Base-by-base conservation (phyloP, 2,888 invertebrate species). In the Pseudococcus jackbeardsleyi region DNA sequence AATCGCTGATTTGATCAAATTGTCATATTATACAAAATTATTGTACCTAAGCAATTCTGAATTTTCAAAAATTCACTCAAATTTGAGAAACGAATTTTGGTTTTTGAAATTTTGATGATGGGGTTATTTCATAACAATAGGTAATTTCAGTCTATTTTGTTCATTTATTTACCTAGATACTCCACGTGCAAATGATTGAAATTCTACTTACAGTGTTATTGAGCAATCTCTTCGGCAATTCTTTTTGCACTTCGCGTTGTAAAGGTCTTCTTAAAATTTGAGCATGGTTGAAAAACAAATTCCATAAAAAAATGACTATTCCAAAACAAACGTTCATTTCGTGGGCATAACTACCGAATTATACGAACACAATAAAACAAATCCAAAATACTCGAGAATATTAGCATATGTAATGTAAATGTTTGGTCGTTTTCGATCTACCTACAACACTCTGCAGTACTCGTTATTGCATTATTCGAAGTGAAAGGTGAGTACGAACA, bases 221-320 rank as follows among this genome's bases (percentile, higher is more conserved):
- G 3, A 88, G 46, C 12, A 79, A 5, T 19, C 54, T 82, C 17
- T n/a, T 19, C 1, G 79, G 54, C 9, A 82, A 8, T 22, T 79
- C 54, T 17, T 79, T 54, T n/a, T 33, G 33, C 7, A 79, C 54
- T 26, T 88, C 88, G 5, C 88, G 77, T 54, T 88, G 88, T 22
- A 88, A 88, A 26, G 88, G 88, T 39, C 88, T 77, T 39, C 88
- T 79, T 8, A 88, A n/a, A 19, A 88, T 17, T 42, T 88, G 88
- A 48, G 50, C 82, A n/a, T 54, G 79, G 79, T 9, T 54, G 48
- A 88, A 39, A 9, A 88, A n/a, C n/a, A 79, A 54, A 79, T 54
- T 79, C 26, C 54, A 82, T 77, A 77, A 54, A 82, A 88, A 48
- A 33, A 82, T 82, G 11, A 82, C 26, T 39, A 59, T 59, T 26